Conservation (phyloP, 2,113 vertebrate genomes). For the Sminthopsis crassicaudata region DNA sequence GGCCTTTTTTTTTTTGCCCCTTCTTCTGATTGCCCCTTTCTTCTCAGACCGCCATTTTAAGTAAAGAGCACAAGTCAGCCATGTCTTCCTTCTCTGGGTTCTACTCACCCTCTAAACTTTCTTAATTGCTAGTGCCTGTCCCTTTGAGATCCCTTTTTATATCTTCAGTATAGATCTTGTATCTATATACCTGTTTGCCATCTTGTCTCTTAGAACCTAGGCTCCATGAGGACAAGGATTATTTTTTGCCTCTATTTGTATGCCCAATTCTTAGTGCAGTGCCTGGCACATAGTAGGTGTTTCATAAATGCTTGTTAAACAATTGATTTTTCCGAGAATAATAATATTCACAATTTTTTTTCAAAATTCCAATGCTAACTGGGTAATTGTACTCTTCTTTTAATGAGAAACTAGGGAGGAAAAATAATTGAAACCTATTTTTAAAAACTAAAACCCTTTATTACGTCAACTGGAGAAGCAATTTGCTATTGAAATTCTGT, state of each 20-base stretch:
- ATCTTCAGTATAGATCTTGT: background rate
- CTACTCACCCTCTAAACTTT: background rate
- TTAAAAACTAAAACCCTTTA: background rate
- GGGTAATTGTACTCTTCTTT: background rate
- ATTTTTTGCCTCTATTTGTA: background rate
- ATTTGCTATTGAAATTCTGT: background rate
- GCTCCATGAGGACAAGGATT: background rate
- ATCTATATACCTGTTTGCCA: background rate
- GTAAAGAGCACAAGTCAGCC: background rate
- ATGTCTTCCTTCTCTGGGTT: background rate
- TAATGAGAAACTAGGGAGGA: background rate
- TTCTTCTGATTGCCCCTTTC: background rate
- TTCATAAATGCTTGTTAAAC: background rate
- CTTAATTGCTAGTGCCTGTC: too few relatives aligned
- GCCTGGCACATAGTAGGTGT: background rate
- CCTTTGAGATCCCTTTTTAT: background rate
- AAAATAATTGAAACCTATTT: background rate
- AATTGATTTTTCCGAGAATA: background rate
- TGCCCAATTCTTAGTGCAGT: background rate
- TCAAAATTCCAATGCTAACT: background rate
- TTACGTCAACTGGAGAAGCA: background rate
- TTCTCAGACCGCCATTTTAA: background rate
- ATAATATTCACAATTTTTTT: background rate
- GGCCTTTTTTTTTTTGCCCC: background rate
- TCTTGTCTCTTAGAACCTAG: background rate